Percentiles rank a stretch among this genome's conserved stretches.
phyloP scores from a whole-genome alignment of 2,888 invertebrate genomes.

The Criorhina ranunculi region DNA sequence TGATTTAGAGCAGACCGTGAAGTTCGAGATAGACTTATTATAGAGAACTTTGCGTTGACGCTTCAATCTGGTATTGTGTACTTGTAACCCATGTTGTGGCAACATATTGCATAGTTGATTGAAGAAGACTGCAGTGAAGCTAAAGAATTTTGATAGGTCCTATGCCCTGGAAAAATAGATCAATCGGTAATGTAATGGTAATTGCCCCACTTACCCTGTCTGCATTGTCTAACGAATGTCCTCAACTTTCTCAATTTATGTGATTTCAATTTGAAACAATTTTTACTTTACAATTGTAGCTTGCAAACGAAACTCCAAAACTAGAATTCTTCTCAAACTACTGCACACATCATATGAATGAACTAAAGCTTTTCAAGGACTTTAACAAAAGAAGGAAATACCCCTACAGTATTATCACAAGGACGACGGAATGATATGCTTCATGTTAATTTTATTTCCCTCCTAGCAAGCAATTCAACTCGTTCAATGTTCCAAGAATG shows the following conservation, averaged over 20 bases:
- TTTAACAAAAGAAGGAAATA: slow-evolving; percentile 13
- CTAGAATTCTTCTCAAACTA: not conserved
- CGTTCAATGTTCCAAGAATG: slow-evolving; percentile 36
- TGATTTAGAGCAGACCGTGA: too few species aligned
- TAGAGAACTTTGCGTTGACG: too few species aligned
- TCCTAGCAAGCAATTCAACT: slow-evolving; percentile 52
- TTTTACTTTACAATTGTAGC: not conserved
- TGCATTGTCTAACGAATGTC: too few species aligned
- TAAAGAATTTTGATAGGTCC: too few species aligned
- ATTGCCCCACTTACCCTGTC: too few species aligned
- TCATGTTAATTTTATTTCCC: slow-evolving; percentile 62
- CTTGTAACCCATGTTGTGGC: too few species aligned
- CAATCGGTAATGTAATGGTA: too few species aligned
- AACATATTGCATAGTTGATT: too few species aligned
- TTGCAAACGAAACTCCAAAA: not conserved
- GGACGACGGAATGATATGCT: slow-evolving; percentile 48
- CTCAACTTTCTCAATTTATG: not conserved
- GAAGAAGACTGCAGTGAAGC: too few species aligned
- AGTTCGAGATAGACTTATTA: too few species aligned
- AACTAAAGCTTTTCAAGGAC: slow-evolving; percentile 31
- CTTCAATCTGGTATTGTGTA: too few species aligned
- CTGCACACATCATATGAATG: not conserved
- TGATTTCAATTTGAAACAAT: not conserved
- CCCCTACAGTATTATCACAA: slow-evolving; percentile 50
- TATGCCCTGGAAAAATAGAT: too few species aligned